These are phyloP conservation scores for Eupleurogrammus muticus DNA, from an alignment of 2,797 vertebrate species.

Conservation along the genomic window DNA sequence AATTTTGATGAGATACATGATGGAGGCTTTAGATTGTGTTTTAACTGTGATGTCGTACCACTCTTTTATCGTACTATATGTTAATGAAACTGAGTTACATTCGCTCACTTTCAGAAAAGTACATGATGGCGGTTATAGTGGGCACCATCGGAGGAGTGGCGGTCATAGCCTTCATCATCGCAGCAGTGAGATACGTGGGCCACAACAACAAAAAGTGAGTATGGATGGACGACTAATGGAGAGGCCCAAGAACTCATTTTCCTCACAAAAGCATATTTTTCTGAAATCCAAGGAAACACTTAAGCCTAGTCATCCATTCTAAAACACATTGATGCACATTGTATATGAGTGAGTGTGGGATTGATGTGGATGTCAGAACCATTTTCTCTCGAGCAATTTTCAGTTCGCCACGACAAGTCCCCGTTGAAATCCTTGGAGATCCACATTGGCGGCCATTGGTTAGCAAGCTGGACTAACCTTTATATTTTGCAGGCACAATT, in stretches of 20 bases:
- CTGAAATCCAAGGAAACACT: constrained; percentile 80
- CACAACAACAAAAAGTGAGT: constrained; percentile 96
- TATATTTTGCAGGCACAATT: constrained; percentile 75
- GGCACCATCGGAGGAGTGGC: constrained; percentile 94
- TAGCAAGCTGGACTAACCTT: constrained; percentile 82
- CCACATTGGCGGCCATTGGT: constrained; percentile 64
- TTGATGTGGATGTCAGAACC: constrained; percentile 59
- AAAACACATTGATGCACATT: constrained; percentile 69
- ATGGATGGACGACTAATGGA: constrained; percentile 46
- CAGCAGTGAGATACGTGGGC: constrained; percentile 92
- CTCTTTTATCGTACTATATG: background rate
- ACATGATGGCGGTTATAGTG: constrained; percentile 89
- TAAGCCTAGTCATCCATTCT: constrained; percentile 87
- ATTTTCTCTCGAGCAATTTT: constrained; percentile 62
- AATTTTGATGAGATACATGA: background rate
- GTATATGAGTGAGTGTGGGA: constrained; percentile 69
- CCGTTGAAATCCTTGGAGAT: constrained; percentile 65
- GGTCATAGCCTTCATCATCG: constrained; percentile 93
- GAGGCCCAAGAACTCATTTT: constrained; percentile 48
- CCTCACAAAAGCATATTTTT: constrained; percentile 60
- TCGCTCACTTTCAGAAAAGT: constrained; percentile 81
- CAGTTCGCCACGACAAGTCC: constrained; percentile 57
- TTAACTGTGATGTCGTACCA: background rate
- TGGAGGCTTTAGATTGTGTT: background rate
- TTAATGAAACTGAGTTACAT: background rate